phyloP scores from a whole-genome alignment of 2,888 invertebrate species.

The Caenorhabditis sinica region DNA sequence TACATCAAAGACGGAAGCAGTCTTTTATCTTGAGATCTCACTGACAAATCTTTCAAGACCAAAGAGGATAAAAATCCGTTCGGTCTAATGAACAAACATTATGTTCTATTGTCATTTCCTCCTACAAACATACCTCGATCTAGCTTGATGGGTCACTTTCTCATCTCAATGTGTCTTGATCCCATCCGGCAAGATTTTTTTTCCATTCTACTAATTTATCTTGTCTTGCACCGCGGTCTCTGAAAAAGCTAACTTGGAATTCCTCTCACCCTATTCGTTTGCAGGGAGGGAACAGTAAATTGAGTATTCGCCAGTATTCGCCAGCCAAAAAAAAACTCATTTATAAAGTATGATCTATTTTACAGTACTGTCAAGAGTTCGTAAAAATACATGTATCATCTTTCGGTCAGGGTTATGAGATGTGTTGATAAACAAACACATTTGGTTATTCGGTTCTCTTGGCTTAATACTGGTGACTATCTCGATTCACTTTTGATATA shows the following conservation, averaged over 20 bases:
- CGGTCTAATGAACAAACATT: constrained; percentile 44
- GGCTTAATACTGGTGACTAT: constrained; percentile 42
- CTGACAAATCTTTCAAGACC: not conserved
- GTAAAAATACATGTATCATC: not conserved
- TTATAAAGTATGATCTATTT: no score
- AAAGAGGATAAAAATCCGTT: constrained; percentile 32
- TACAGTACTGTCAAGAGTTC: no score
- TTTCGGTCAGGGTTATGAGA: not conserved
- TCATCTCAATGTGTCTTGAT: constrained; percentile 36
- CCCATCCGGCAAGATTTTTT: not conserved
- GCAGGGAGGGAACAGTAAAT: not conserved
- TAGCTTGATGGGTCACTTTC: constrained; percentile 42
- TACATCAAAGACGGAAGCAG: not conserved
- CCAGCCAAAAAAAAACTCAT: not conserved
- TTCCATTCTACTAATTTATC: not conserved
- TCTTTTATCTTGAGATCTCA: not conserved
- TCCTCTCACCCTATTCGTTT: constrained; percentile 5
- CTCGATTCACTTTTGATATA: constrained; percentile 53
- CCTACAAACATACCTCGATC: constrained; percentile 12
- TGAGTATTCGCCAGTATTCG: not conserved
- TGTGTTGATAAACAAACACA: constrained; percentile 47
- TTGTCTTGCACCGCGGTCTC: not conserved
- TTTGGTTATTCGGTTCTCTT: constrained; percentile 33
- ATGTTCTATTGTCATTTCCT: constrained; percentile 20
- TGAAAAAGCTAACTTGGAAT: not conserved